These are phyloP conservation scores for Metaphire vulgaris DNA, from an alignment of 1,140 invertebrate genomes.

Conservation along the genomic window DNA sequence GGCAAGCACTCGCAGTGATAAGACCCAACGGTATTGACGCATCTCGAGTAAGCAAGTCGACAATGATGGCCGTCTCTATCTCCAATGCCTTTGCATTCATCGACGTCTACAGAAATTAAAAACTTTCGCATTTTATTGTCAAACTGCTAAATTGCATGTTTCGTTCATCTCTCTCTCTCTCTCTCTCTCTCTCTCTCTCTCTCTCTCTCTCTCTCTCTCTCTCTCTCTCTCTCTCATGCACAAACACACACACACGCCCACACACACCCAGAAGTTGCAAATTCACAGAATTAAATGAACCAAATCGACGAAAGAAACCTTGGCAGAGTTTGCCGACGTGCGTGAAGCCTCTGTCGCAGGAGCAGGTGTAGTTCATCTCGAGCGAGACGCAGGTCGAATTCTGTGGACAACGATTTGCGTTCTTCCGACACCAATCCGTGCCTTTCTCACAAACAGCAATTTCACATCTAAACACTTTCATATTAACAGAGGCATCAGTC, in stretches of 20 bases:
- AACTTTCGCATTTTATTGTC: too few relatives aligned
- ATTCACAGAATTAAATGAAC: too few relatives aligned
- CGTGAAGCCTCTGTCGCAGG: background rate
- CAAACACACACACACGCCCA: too few relatives aligned
- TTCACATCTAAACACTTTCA: too few relatives aligned
- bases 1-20: background rate
- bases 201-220: too few relatives aligned
- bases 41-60: background rate
- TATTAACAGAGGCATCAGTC: too few relatives aligned
- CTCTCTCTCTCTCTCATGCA: too few relatives aligned
- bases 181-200: too few relatives aligned
- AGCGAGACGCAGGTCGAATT: background rate
- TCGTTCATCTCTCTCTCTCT: too few relatives aligned
- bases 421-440: background rate
- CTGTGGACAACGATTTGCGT: background rate
- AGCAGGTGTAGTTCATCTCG: background rate
- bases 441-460: background rate
- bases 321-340: background rate
- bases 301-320: too few relatives aligned
- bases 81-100: background rate
- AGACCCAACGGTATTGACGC: background rate
- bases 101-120: background rate
- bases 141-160: too few relatives aligned
- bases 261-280: too few relatives aligned
- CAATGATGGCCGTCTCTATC: background rate